Evolutionary conservation across 2,888 invertebrate species (phyloP), one percentile per base, ranked within the genome.

Genomic region (Polydrusus cervinus): DNA sequence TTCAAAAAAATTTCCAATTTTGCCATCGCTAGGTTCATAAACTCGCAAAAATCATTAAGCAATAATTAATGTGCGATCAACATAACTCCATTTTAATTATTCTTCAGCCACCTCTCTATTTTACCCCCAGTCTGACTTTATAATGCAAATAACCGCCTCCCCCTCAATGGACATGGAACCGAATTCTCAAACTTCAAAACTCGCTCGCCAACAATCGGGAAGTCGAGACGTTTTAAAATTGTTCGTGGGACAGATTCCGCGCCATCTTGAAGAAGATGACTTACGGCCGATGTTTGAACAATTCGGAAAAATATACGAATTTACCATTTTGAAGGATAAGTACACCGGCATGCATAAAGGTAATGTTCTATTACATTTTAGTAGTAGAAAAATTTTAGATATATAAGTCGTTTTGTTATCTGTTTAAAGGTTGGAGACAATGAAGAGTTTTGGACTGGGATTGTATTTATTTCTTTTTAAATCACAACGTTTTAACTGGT

Each of bases 301-400:
- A 87, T 97, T 95, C 84, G 97, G 97, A 71, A 95, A 95, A 87
- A 97, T 97, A 85, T 96, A 96, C 88, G 97, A 97, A 90, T 93
- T 97, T 85, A 96, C 96, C 78, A 95, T 97, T 75, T 92, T 97
- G 82, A 97, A 96, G 90, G 97, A 97, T 88, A 95, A 97, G 86
- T 94, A 95, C 90, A 97, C 97, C 74, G 97, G 97, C 79, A 95
- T 97, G 93, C 97, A 97, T 88, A 97, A 97, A 93, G 97, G 96
- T 95, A 80, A 13, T n/a, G 72, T 40, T 66, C 2, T 10, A 38
- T 10, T 14, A 60, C 25, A n/a, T 25, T 25, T 25, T 25, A 25
- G 1, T 25, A 25, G n/a, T n/a, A n/a, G n/a, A n/a, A n/a, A n/a
- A n/a, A n/a, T n/a, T n/a, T n/a, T n/a, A n/a, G n/a, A n/a, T n/a